These are phyloP conservation scores for Pogonognathellus flavescens DNA, from an alignment of 1,140 invertebrate genomes.

Conservation along the genomic window DNA sequence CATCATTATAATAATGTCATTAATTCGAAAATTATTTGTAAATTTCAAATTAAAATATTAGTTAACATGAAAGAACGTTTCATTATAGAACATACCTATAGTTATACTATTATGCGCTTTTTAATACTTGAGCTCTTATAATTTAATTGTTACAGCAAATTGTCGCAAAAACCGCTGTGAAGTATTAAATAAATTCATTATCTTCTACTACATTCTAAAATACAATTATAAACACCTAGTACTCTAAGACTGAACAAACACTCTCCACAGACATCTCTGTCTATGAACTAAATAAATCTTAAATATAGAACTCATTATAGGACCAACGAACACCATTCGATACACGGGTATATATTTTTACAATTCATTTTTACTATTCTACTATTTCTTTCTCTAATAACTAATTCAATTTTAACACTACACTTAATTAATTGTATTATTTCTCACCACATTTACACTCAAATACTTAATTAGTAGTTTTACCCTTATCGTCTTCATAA, in stretches of 20 bases:
- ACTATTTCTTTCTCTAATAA: too few species aligned
- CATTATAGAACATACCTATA: background rate
- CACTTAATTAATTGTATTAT: too few species aligned
- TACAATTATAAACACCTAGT: background rate
- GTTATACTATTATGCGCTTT: conserved; percentile 35
- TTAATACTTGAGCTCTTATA: background rate
- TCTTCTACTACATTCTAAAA: background rate
- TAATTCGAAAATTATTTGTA: conserved; percentile 31
- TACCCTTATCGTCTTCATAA: too few species aligned
- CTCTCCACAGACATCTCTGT: background rate
- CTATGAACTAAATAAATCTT: background rate
- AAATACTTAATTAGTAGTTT: too few species aligned
- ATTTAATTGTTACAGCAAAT: too few species aligned
- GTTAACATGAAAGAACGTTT: background rate
- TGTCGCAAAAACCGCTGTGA: too few species aligned
- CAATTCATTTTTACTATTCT: too few species aligned
- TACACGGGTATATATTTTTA: background rate
- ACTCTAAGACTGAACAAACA: conserved; percentile 1
- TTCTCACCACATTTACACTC: too few species aligned
- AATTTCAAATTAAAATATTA: conserved; percentile 10
- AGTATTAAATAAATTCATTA: too few species aligned
- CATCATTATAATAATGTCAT: conserved; percentile 4
- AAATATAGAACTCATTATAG: background rate
- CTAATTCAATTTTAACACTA: too few species aligned
- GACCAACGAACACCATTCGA: background rate